phyloP scores from a whole-genome alignment of 2,113 vertebrate species.

The Dendropsophus ebraccatus region DNA sequence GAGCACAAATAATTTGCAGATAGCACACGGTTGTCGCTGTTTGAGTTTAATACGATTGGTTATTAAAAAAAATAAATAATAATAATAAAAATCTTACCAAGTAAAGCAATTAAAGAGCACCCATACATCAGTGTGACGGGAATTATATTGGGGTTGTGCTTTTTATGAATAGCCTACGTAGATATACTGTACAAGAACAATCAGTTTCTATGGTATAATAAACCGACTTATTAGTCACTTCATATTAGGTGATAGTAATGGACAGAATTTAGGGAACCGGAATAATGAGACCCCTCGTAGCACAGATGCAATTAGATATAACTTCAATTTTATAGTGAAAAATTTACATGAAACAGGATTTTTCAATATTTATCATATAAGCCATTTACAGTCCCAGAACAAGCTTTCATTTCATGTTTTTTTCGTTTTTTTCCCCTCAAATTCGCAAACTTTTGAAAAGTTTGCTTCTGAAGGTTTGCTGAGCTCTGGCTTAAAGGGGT shows the following conservation, averaged over 20 bases:
- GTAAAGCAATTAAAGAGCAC: constrained; percentile 28
- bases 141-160: neutral
- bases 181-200: neutral
- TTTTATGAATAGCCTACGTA: neutral
- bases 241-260: neutral
- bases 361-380: no score
- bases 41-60: constrained; percentile 33
- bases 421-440: no score
- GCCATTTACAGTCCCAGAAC: no score
- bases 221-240: neutral
- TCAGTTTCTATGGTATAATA: neutral
- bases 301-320: no score
- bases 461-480: no score
- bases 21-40: constrained; percentile 41
- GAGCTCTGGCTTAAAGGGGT: no score
- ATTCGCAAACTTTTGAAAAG: no score
- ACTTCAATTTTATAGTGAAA: no score
- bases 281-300: no score
- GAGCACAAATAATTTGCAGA: constrained; percentile 55
- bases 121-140: constrained; percentile 24
- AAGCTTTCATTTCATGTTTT: no score
- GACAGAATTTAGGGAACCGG: neutral
- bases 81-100: neutral
- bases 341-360: no score
- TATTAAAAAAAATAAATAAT: neutral